Evolutionary conservation across 2,797 vertebrate genomes (phyloP).

Genomic region (Cottoperca gobio): DNA sequence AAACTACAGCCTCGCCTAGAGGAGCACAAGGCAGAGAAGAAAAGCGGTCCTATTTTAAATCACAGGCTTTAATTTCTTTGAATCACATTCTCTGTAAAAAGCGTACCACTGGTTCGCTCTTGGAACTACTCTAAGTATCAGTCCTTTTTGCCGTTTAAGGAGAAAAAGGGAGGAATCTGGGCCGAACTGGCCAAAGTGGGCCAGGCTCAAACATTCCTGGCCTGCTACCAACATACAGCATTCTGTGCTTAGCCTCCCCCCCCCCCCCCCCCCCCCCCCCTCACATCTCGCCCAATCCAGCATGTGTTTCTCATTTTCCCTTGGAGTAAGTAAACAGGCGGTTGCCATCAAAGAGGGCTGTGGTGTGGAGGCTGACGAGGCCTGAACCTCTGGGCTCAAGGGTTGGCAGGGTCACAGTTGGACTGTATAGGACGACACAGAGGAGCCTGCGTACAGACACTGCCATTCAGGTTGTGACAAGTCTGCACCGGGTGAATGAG

Average conservation of each 20-base stretch:
- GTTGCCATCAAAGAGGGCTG: slow-evolving; percentile 74
- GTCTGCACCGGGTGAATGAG: slow-evolving; percentile 5
- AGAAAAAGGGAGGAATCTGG: slow-evolving; percentile 71
- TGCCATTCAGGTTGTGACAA: neutral
- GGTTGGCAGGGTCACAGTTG: slow-evolving; percentile 58
- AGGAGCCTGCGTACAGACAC: slow-evolving; percentile 2
- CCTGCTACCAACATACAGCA: slow-evolving; percentile 65
- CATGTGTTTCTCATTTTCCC: slow-evolving; percentile 81
- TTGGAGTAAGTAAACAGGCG: slow-evolving; percentile 71
- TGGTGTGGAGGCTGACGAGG: slow-evolving; percentile 47
- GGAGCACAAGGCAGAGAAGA: slow-evolving; percentile 26
- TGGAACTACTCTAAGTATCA: slow-evolving; percentile 63
- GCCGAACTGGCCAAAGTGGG: slow-evolving; percentile 68
- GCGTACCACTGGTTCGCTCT: slow-evolving; percentile 44
- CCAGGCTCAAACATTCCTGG: slow-evolving; percentile 78
- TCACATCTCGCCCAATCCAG: slow-evolving; percentile 66
- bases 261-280: neutral
- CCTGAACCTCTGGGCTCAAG: slow-evolving; percentile 49
- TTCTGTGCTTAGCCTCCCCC: slow-evolving; percentile 52
- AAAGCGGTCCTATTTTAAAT: slow-evolving; percentile 38
- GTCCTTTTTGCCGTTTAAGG: slow-evolving; percentile 76
- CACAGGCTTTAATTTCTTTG: slow-evolving; percentile 49
- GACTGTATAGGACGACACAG: slow-evolving; percentile 23
- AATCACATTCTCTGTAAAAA: slow-evolving; percentile 54
- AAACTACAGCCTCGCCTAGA: slow-evolving; percentile 22